Conservation (phyloP, 2,797 vertebrate species). For the Sternarchorhynchus goeldii region DNA sequence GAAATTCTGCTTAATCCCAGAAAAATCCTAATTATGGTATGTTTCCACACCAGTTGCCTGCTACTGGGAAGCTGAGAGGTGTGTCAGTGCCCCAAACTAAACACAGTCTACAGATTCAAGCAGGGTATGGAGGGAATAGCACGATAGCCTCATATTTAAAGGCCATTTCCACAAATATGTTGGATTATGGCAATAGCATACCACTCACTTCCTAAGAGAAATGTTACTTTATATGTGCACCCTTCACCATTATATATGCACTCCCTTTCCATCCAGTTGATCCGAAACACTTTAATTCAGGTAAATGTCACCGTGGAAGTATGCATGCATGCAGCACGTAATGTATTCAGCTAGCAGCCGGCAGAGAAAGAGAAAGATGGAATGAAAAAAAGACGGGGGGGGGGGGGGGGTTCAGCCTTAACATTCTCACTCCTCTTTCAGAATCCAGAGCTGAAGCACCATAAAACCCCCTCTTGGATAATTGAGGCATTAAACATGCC, state of each 20-base stretch:
- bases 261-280: constrained; percentile 42
- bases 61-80: not conserved
- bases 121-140: constrained; percentile 2
- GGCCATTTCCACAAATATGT: constrained; percentile 42
- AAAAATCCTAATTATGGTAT: not conserved
- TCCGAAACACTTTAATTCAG: constrained; percentile 50
- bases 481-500: constrained; percentile 90
- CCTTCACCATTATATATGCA: constrained; percentile 47
- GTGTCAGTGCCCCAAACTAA: not conserved
- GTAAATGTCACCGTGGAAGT: constrained; percentile 49
- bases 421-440: constrained; percentile 29
- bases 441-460: constrained; percentile 81
- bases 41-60: not conserved
- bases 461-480: constrained; percentile 83
- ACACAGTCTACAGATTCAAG: constrained; percentile 10
- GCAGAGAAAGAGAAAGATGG: constrained; percentile 19
- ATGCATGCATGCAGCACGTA: constrained; percentile 45
- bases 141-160: constrained; percentile 37
- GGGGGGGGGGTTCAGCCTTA: constrained; percentile 12
- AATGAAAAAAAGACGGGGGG: constrained; percentile 18
- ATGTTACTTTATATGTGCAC: constrained; percentile 42
- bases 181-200: constrained; percentile 31
- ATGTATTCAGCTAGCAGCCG: constrained; percentile 41
- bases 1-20: not conserved
- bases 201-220: constrained; percentile 41